Evolutionary conservation across 1,140 invertebrate species (phyloP), one percentile per base, ranked within the genome.

Genomic region (Drosophila tristis): DNA sequence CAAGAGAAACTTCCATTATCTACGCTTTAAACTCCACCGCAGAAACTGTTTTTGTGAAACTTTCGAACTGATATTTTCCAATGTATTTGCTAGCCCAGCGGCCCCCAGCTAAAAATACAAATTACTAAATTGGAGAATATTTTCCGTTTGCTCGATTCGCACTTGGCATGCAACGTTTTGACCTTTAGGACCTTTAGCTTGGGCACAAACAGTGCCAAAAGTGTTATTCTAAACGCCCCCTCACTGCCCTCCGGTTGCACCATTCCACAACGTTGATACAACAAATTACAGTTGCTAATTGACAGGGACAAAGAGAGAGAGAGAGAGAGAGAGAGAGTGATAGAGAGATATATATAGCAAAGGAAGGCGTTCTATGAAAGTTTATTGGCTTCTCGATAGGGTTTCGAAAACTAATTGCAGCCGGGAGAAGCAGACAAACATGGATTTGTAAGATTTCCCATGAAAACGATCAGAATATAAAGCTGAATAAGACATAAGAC

Each of bases 361-460:
- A 47, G 48, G 51, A 57, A 44, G 9, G 26, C 54, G 31, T 62
- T 44, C 16, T 47, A 44, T 70, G 57, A 45, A 77, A 16, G 59
- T 67, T 73, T 67, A 73, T 68, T 35, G 82, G 74, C 74, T 86
- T 87, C 78, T 59, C 59, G 47, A 60, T 89, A 89, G 55, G 82
- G 82, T 86, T 86, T 87, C 60, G 16, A 26, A 50, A 43, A 45
- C 49, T 81, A 86, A 86, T 81, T 87, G 66, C 64, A 42, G n/a
- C 8, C 16, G 35, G 35, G 11, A 25, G 64, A 57, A 70, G 66
- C 66, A 57, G 20, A 31, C 48, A 56, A 61, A 63, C 50, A 35
- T 74, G 11, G 8, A 84, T 67, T 84, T 80, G 57, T 81, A 81
- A 45, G 82, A 87, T 78, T 86, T 86, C 82, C 13, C 51, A 47